Conservation (phyloP, 2,888 invertebrate genomes). For the Aleiodes alternator region DNA sequence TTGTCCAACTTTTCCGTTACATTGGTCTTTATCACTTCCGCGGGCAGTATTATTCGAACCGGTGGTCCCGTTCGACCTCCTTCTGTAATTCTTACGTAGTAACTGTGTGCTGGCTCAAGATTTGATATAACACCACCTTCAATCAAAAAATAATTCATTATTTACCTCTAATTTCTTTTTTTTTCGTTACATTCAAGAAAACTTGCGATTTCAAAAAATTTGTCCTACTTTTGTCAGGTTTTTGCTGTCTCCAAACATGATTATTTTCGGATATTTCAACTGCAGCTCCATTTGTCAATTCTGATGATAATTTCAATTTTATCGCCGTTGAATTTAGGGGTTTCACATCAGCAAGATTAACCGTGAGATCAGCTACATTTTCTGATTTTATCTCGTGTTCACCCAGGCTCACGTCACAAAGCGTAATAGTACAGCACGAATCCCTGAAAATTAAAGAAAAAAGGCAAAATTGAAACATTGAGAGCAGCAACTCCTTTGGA, state of each 20-base stretch:
- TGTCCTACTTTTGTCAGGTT: slow-evolving; percentile 66
- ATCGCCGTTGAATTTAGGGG: slow-evolving; percentile 73
- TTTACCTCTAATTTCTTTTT: neutral
- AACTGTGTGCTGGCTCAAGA: slow-evolving; percentile 73
- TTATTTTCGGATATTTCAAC: slow-evolving; percentile 71
- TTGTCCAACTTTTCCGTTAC: slow-evolving; percentile 67
- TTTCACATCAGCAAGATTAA: slow-evolving; percentile 70
- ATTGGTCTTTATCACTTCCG: slow-evolving; percentile 69
- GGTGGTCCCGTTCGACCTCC: slow-evolving; percentile 66
- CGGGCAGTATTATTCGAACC: slow-evolving; percentile 67
- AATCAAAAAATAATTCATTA: slow-evolving; percentile 15
- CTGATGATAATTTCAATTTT: slow-evolving; percentile 67
- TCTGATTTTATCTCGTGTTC: slow-evolving; percentile 80
- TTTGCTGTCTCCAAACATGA: slow-evolving; percentile 70
- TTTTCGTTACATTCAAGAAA: neutral
- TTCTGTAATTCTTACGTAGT: slow-evolving; percentile 72
- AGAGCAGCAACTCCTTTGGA: neutral
- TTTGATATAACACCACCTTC: slow-evolving; percentile 69
- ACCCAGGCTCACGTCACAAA: slow-evolving; percentile 90
- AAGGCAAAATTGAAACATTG: neutral
- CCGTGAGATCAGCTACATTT: slow-evolving; percentile 67
- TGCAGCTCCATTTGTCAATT: slow-evolving; percentile 63
- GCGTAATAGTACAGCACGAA: slow-evolving; percentile 88
- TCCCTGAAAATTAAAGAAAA: slow-evolving; percentile 76
- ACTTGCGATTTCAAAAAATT: neutral